A percentile compares a stretch with the other conserved stretches of the same genome.
Conservation (phyloP, 2,888 invertebrate genomes). For the Aproaerema taeniolella region DNA sequence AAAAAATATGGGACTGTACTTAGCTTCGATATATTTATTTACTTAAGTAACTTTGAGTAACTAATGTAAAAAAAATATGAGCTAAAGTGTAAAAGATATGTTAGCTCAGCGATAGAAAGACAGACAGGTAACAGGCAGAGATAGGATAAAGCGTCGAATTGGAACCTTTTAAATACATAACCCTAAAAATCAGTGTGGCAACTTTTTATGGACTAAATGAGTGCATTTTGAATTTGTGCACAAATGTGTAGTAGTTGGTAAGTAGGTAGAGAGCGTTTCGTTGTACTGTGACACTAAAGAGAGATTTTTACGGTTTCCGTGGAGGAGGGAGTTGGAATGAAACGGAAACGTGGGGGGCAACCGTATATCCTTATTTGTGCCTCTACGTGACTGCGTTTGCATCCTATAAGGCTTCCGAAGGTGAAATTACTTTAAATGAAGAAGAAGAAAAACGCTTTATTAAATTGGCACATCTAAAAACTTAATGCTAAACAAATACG, state of each 20-base stretch:
- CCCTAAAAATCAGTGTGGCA: not conserved
- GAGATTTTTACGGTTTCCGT: slow-evolving; percentile 60
- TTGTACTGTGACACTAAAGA: slow-evolving; percentile 60
- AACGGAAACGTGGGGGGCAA: slow-evolving; percentile 20
- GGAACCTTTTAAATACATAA: not conserved
- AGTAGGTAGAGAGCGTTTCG: slow-evolving; percentile 58
- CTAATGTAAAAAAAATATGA: not conserved
- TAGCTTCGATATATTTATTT: no score
- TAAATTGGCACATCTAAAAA: not conserved
- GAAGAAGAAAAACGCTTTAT: not conserved
- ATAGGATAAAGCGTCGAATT: no score
- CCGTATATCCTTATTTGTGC: slow-evolving; percentile 57
- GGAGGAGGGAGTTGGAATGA: slow-evolving; percentile 17
- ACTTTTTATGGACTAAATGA: slow-evolving; percentile 23
- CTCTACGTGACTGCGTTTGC: slow-evolving; percentile 58
- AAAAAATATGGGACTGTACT: no score
- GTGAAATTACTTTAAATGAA: slow-evolving; percentile 23
- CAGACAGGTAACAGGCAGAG: no score
- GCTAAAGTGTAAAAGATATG: not conserved
- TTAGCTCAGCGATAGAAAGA: not conserved
- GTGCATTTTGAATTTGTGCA: slow-evolving; percentile 37
- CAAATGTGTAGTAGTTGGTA: slow-evolving; percentile 39
- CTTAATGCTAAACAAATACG: not conserved
- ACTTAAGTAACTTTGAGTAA: not conserved
- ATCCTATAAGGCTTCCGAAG: slow-evolving; percentile 44